Percentiles rank a stretch among this genome's conserved stretches.
Conservation (phyloP, 2,888 invertebrate species). For the Trisateles emortualis region DNA sequence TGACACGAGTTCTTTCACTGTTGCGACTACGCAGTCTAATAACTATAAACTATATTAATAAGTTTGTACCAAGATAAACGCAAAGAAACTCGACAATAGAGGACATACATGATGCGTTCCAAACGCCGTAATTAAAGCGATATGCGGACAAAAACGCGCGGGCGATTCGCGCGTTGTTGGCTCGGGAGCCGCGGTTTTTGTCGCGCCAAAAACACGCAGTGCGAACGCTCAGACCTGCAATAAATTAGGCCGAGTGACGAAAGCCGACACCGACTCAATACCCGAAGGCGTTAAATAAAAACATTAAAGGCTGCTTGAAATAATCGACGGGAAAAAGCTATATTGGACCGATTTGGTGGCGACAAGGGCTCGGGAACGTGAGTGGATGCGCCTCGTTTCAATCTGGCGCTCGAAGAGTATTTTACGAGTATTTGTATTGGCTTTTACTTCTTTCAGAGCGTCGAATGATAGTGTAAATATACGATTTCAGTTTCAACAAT, state of each 20-base stretch:
- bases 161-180: constrained; percentile 63
- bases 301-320: constrained; percentile 83
- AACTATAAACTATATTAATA: constrained; percentile 31
- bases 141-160: constrained; percentile 75
- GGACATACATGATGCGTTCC: constrained; percentile 49
- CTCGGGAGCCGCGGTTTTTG: constrained; percentile 69
- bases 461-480: constrained; percentile 50
- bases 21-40: constrained; percentile 17
- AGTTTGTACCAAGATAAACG: constrained; percentile 36
- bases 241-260: constrained; percentile 82
- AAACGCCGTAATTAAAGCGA: constrained; percentile 81
- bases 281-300: constrained; percentile 83
- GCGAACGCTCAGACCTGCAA: constrained; percentile 72
- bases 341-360: constrained; percentile 80
- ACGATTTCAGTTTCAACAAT: constrained; percentile 38
- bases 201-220: constrained; percentile 75
- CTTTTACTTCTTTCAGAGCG: constrained; percentile 49
- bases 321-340: constrained; percentile 81
- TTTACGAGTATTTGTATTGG: constrained; percentile 55
- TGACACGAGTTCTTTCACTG: no score
- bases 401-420: constrained; percentile 51
- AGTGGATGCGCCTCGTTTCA: constrained; percentile 58
- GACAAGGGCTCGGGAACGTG: constrained; percentile 64
- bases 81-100: constrained; percentile 47
- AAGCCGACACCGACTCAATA: constrained; percentile 82